Evolutionary conservation across 2,797 vertebrate species (phyloP).

Genomic region (Melanotaenia trifasciata): DNA sequence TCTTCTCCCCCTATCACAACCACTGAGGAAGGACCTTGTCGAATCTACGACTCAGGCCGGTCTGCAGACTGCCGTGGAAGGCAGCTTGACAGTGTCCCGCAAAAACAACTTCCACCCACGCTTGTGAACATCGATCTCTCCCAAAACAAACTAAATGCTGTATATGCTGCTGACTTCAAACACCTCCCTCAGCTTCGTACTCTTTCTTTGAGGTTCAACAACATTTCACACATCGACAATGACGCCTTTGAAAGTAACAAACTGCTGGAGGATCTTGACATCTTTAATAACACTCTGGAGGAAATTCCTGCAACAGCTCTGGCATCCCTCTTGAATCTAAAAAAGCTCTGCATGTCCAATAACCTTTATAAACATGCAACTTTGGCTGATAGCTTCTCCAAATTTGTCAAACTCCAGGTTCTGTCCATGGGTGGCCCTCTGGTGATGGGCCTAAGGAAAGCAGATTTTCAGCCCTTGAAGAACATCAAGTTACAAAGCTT

Average conservation of each 20-base stretch:
- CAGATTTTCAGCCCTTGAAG: slow-evolving; percentile 78
- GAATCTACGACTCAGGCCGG: slow-evolving; percentile 52
- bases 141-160: slow-evolving; percentile 79
- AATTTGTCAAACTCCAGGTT: slow-evolving; percentile 68
- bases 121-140: slow-evolving; percentile 84
- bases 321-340: slow-evolving; percentile 75
- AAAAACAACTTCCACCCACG: slow-evolving; percentile 65
- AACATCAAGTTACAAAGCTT: slow-evolving; percentile 79
- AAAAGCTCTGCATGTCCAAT: slow-evolving; percentile 83
- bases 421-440: slow-evolving; percentile 85
- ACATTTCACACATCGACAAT: slow-evolving; percentile 81
- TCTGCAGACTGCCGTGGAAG: slow-evolving; percentile 80
- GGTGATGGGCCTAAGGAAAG: slow-evolving; percentile 73
- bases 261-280: slow-evolving; percentile 78
- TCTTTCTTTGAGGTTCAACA: slow-evolving; percentile 83
- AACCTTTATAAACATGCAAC: slow-evolving; percentile 81
- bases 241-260: slow-evolving; percentile 80
- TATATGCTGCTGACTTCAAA: slow-evolving; percentile 71
- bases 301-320: slow-evolving; percentile 81
- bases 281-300: slow-evolving; percentile 88
- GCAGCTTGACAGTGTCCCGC: slow-evolving; percentile 77
- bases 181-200: slow-evolving; percentile 68
- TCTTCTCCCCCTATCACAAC: neutral
- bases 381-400: slow-evolving; percentile 74
- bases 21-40: slow-evolving; percentile 43